Percentiles rank a stretch among this genome's conserved stretches.
phyloP scores from a whole-genome alignment of 2,888 invertebrate genomes.

The Drosophila paramelanica region DNA sequence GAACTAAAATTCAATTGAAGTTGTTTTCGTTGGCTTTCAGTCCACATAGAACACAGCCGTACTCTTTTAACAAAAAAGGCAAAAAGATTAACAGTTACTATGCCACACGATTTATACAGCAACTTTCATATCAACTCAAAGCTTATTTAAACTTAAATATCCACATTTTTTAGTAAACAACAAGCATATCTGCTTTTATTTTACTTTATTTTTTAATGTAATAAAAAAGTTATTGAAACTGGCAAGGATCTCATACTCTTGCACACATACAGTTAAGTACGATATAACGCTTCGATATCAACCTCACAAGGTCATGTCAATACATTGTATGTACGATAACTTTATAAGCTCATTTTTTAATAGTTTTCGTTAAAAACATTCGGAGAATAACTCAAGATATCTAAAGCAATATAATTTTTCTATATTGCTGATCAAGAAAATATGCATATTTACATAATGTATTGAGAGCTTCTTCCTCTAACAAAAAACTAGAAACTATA shows the following conservation, averaged over 20 bases:
- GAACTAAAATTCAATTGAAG: not conserved
- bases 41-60: not conserved
- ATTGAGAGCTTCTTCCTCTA: too few relatives aligned
- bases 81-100: not conserved
- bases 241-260: not conserved
- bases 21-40: constrained; percentile 15
- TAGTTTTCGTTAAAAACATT: too few relatives aligned
- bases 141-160: not conserved
- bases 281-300: too few relatives aligned
- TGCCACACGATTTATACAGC: not conserved
- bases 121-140: constrained; percentile 11
- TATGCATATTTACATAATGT: too few relatives aligned
- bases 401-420: too few relatives aligned
- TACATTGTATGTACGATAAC: too few relatives aligned
- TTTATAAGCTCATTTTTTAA: too few relatives aligned
- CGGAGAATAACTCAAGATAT: too few relatives aligned
- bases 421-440: too few relatives aligned
- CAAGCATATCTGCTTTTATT: not conserved
- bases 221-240: not conserved
- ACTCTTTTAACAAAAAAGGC: not conserved
- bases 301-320: too few relatives aligned
- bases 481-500: too few relatives aligned
- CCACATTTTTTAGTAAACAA: constrained; percentile 1
- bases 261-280: too few relatives aligned
- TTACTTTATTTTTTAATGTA: not conserved